Conservation (phyloP, 2,888 invertebrate species). For the Lithophane ornitopus region DNA sequence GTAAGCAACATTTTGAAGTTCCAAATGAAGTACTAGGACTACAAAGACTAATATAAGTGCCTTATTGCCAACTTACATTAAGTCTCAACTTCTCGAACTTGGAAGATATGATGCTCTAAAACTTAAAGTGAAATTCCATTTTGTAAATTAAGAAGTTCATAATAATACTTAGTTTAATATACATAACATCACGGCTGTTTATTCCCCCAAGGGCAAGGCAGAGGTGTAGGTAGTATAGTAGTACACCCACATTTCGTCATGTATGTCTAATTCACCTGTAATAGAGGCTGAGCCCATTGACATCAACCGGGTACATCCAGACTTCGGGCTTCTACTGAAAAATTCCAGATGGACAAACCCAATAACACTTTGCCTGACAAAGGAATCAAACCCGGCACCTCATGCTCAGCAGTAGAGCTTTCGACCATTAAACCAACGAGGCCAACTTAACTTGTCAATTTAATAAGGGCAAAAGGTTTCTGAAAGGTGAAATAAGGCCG, state of each 20-base stretch:
- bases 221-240: neutral
- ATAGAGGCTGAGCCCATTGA: neutral
- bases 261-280: neutral
- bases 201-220: neutral
- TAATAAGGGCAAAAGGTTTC: no score
- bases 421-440: no score
- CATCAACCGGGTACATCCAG: neutral
- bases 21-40: conserved; percentile 29
- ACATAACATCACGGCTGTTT: neutral
- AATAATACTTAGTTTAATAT: neutral
- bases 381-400: neutral
- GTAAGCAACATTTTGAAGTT: conserved; percentile 30
- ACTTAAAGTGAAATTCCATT: conserved; percentile 7
- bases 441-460: no score
- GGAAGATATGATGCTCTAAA: conserved; percentile 5
- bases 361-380: neutral
- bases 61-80: conserved; percentile 32
- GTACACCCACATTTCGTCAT: neutral
- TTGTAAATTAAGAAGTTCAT: conserved; percentile 1
- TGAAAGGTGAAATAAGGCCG: no score
- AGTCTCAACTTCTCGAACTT: conserved; percentile 19
- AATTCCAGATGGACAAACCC: neutral
- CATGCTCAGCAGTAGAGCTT: neutral
- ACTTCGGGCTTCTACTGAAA: no score
- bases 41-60: conserved; percentile 28